Evolutionary conservation across 2,113 vertebrate genomes (phyloP).

Genomic region (Callopanchax toddi): DNA sequence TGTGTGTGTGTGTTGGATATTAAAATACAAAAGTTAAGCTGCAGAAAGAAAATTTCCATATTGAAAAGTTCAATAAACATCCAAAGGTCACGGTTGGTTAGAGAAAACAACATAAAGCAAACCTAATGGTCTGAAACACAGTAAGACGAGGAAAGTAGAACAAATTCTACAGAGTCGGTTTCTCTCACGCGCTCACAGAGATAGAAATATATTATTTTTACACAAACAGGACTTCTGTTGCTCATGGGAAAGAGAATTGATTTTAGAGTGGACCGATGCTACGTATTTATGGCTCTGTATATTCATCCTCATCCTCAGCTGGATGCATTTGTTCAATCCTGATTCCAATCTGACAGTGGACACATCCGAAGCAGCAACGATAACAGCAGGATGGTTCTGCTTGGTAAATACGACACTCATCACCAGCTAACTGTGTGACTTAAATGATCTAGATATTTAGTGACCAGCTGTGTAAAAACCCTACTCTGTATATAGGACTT

Average conservation of each 20-base stretch:
- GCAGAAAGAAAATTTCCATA: slow-evolving; percentile 6
- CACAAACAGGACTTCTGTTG: background rate
- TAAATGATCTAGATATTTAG: no score
- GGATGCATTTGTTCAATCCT: background rate
- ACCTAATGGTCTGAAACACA: slow-evolving; percentile 9
- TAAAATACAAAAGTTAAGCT: no score
- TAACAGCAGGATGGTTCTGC: background rate
- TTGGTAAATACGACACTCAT: background rate
- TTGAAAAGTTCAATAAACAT: slow-evolving; percentile 1
- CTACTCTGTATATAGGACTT: no score
- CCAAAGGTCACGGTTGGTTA: background rate
- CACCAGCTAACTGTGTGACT: no score
- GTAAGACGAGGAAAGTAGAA: background rate
- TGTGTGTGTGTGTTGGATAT: no score
- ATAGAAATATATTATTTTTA: slow-evolving; percentile 2
- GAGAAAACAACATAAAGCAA: slow-evolving; percentile 8
- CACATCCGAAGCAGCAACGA: background rate
- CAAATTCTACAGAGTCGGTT: background rate
- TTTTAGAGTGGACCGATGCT: background rate
- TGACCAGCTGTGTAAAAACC: no score
- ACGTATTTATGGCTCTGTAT: background rate
- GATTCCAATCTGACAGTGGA: background rate
- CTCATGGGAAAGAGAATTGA: slow-evolving; percentile 2
- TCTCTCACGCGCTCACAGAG: background rate
- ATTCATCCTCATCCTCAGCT: background rate